Evolutionary conservation across 1,140 invertebrate genomes (phyloP), one percentile per base, ranked within the genome.

Genomic region (Hylaeus volcanicus): DNA sequence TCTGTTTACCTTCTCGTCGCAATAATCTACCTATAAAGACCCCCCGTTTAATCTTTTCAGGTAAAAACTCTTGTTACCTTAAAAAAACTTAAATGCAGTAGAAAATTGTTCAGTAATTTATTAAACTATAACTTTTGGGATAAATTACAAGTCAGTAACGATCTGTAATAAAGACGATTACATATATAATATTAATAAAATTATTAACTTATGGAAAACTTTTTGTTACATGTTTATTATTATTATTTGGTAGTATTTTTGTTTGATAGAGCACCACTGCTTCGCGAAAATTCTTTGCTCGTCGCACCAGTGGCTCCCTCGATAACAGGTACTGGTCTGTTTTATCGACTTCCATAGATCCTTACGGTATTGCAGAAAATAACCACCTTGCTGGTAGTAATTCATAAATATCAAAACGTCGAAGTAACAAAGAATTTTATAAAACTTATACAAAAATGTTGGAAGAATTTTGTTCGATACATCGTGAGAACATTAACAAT

Each of bases 321-420:
- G 41, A 5, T 39, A 65, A 48, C 4, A 37, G 6, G 39, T 56
- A 74, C 41, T 65, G 65, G 5, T 41, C 77, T 79, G 43, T 79
- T 72, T 79, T 74, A 74, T 41, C 77, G 77, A 74, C 77, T 66
- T 48, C 4, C 2, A 9, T 77, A 77, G 37, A 77, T 45, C n/a
- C 41, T 69, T 12, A 2, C 4, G 14, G 26, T 65, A 48, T 48
- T 66, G 61, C 37, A 48, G 71, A 74, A 14, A 48, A 51, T 41
- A 26, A 66, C 66, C 71, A 9, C 9, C 6, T 48, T 48, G 45
- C 8, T 60, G 14, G 39, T 0, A 26, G 5, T 14, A 1, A 8
- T 41, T 8, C 14, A 1, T 11, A 4, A 5, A 5, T 5, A 71
- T 5, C 53, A 1, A 41, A 41, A 3, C 11, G 3, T 71, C 4